Conservation (phyloP, 2,797 vertebrate genomes). For the Phyllotis vaccarum region DNA sequence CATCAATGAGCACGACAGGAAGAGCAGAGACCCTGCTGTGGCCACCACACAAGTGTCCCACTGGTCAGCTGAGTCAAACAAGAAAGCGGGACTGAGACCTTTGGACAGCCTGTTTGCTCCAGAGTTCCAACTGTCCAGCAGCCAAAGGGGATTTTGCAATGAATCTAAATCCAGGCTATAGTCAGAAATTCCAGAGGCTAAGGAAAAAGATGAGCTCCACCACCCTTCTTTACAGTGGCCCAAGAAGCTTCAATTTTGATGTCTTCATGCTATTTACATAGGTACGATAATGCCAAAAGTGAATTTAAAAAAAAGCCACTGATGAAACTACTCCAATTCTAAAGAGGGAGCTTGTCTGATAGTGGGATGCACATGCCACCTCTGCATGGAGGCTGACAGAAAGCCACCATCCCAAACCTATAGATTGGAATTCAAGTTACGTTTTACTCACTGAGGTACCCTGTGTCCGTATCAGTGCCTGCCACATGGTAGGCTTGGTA, state of each 20-base stretch:
- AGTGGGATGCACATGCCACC: background rate
- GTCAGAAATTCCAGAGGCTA: background rate
- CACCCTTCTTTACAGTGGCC: background rate
- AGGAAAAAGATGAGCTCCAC: slow-evolving; percentile 9
- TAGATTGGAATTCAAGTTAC: background rate
- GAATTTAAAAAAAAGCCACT: background rate
- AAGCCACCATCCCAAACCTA: background rate
- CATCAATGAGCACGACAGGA: background rate
- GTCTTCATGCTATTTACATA: slow-evolving; percentile 7
- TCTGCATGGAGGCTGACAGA: background rate
- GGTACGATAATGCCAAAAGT: background rate
- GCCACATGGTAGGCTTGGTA: background rate
- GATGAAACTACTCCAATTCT: background rate
- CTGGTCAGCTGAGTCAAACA: background rate
- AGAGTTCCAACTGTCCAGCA: background rate
- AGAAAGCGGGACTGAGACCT: slow-evolving; percentile 10
- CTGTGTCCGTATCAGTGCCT: background rate
- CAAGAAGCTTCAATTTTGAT: slow-evolving; percentile 13
- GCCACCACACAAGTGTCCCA: background rate
- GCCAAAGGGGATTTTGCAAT: slow-evolving; percentile 13
- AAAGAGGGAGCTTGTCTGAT: background rate
- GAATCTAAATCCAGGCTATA: background rate
- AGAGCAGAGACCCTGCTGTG: background rate
- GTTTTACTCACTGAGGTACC: background rate
- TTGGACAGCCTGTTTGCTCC: background rate